phyloP scores from a whole-genome alignment of 2,113 vertebrate species.

The Spermophilus dauricus region DNA sequence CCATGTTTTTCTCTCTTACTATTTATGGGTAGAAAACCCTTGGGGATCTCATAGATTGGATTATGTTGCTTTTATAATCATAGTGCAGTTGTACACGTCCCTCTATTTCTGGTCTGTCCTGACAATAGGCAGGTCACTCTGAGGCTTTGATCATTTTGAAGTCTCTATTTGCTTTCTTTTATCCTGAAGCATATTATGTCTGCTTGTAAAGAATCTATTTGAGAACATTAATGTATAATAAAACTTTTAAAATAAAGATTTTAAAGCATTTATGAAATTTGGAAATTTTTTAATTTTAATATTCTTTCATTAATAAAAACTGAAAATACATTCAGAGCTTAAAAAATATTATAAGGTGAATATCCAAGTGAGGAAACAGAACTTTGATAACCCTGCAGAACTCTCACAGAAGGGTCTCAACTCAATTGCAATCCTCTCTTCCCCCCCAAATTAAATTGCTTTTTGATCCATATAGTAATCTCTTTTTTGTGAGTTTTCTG shows the following conservation, averaged over 20 bases:
- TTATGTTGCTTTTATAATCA: constrained; percentile 2
- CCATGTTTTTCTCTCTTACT: neutral
- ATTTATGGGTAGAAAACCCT: neutral
- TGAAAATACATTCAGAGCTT: neutral
- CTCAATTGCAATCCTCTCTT: neutral
- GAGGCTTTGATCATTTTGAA: constrained; percentile 22
- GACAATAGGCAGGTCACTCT: neutral
- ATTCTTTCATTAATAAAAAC: neutral
- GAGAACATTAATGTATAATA: neutral
- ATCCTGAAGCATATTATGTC: neutral
- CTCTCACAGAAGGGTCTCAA: neutral
- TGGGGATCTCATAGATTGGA: neutral
- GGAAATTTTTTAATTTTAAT: neutral
- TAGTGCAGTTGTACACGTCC: neutral
- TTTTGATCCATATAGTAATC: neutral
- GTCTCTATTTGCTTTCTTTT: neutral
- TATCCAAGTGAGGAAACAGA: neutral
- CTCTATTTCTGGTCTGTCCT: neutral
- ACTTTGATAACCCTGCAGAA: neutral
- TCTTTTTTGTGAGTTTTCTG: neutral
- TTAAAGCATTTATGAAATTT: constrained; percentile 13
- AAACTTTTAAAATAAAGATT: neutral
- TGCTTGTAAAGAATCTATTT: neutral
- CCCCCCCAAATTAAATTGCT: neutral
- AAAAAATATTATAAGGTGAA: neutral